Base-by-base conservation (phyloP, 2,888 invertebrate genomes). In the Sisyra nigra region DNA sequence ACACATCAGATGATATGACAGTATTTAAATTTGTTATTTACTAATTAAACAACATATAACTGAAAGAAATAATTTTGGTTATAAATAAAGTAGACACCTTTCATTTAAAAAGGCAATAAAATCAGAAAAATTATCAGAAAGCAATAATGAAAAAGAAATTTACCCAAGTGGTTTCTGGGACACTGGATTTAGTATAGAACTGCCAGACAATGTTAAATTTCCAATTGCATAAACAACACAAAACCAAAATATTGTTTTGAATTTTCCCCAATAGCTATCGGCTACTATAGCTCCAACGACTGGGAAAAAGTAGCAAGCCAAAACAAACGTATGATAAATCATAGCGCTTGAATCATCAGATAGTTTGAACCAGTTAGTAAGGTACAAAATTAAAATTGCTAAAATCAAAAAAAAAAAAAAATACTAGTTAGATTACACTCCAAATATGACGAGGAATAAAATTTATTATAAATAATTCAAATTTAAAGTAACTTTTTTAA, bases 361-460 rank as follows among this genome's bases (percentile, higher is more conserved):
- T 61, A 80, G 91, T 0, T 67, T 63, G 48, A 97, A 65, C 55
- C 84, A 80, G 49, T 83, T 75, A 11, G 75, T 76, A 42, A 97
- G 73, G 66, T 94, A 98, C 24, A 96, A 63, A 33, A 85, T 81
- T 52, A 98, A 71, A 52, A 96, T 82, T n/a, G 96, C 96, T 97
- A 66, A 36, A 70, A 69, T 52, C 50, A 47, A 13, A n/a, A n/a
- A n/a, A n/a, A n/a, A n/a, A n/a, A 24, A 24, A 24, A 24, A 7
- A 24, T 24, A 3, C 24, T 24, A 24, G 24, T 24, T 24, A n/a
- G n/a, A n/a, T n/a, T n/a, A n/a, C n/a, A n/a, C n/a, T n/a, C n/a
- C n/a, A n/a, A n/a, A n/a, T n/a, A n/a, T n/a, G n/a, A n/a, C n/a
- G n/a, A n/a, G n/a, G n/a, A n/a, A n/a, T n/a, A n/a, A n/a, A n/a